A percentile compares a stretch with the other conserved stretches of the same genome.
phyloP scores from a whole-genome alignment of 2,113 vertebrate genomes.

The Calidris pugnax region DNA sequence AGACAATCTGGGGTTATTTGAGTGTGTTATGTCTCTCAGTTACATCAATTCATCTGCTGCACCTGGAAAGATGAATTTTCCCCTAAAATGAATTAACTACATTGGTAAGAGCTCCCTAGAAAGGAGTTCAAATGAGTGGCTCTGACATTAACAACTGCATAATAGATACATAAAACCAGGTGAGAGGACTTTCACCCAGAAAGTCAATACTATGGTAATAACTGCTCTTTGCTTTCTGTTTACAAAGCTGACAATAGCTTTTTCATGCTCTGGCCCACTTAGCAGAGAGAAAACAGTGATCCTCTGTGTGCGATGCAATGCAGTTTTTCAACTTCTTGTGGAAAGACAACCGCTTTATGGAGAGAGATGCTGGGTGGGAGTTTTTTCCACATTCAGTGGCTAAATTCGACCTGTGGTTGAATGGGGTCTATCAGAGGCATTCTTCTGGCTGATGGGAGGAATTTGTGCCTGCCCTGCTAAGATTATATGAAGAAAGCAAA shows the following conservation, averaged over 20 bases:
- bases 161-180: not conserved
- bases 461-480: not conserved
- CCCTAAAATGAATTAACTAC: not conserved
- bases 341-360: not conserved
- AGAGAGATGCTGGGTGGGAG: fast-evolving
- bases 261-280: not conserved
- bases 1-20: not conserved
- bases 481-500: not conserved
- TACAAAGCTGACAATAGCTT: not conserved
- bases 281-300: not conserved
- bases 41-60: not conserved
- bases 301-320: not conserved
- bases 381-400: not conserved
- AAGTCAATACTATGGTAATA: not conserved
- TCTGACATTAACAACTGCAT: not conserved
- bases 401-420: not conserved
- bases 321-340: not conserved
- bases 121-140: not conserved
- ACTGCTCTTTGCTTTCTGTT: not conserved
- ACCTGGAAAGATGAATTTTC: not conserved
- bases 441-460: not conserved
- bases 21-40: not conserved
- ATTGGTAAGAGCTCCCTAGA: not conserved
- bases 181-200: not conserved
- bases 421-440: not conserved